Evolutionary conservation across 2,888 invertebrate genomes (phyloP).

Genomic region (Hecatera dysodea): DNA sequence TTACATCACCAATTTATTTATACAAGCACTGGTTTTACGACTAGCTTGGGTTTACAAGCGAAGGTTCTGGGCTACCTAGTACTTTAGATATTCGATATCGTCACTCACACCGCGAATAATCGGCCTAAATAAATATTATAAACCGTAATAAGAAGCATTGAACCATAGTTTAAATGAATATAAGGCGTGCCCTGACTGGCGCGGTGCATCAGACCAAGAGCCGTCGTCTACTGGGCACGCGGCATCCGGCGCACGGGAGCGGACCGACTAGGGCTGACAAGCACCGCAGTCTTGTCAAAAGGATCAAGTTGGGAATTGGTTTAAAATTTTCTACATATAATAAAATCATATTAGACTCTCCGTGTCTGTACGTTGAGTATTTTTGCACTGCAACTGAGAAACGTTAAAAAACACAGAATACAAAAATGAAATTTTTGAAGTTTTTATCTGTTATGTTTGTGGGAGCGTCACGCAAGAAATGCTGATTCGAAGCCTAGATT

Average conservation of each 20-base stretch:
- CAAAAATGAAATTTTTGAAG: no score
- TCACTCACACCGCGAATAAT: not conserved
- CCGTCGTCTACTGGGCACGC: not conserved
- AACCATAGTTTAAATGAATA: constrained; percentile 13
- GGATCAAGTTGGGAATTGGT: not conserved
- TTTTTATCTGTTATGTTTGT: no score
- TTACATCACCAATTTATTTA: not conserved
- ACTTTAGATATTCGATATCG: not conserved
- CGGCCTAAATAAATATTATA: no score
- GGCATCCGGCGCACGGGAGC: not conserved
- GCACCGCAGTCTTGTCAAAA: not conserved
- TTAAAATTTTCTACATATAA: not conserved
- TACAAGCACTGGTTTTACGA: not conserved
- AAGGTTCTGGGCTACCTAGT: not conserved
- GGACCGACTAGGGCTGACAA: constrained; percentile 1
- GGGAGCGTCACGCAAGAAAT: no score
- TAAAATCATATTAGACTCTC: no score
- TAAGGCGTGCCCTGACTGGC: not conserved
- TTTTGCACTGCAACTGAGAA: no score
- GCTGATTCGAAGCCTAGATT: no score
- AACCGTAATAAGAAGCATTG: no score
- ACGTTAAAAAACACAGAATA: no score
- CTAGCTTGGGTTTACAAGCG: not conserved
- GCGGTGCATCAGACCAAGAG: constrained; percentile 21
- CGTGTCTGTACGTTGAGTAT: no score